Conservation (phyloP, 2,797 vertebrate genomes). For the Pogoniulus pusillus region DNA sequence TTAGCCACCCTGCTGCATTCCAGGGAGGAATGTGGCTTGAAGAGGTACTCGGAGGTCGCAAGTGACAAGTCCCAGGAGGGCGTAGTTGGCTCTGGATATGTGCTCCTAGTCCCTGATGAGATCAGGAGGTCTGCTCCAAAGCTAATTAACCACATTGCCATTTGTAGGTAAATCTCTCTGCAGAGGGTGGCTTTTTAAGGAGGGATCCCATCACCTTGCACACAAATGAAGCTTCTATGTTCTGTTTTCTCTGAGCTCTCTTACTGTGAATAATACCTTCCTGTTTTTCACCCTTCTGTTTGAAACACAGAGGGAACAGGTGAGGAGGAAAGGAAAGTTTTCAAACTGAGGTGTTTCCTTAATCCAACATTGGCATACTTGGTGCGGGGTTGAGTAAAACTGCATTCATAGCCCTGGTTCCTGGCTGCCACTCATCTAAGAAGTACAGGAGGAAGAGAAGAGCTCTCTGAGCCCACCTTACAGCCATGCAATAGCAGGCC, state of each 20-base stretch:
- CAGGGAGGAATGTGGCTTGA: slow-evolving; percentile 33
- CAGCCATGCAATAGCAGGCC: not conserved
- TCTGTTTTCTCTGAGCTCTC: slow-evolving; percentile 39
- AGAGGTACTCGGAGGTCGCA: not conserved
- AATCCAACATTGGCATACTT: not conserved
- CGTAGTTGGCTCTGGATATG: not conserved
- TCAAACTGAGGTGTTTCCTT: slow-evolving; percentile 17
- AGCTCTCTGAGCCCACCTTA: not conserved
- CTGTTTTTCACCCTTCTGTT: slow-evolving; percentile 52
- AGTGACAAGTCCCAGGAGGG: not conserved
- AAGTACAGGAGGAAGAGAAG: not conserved
- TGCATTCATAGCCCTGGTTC: not conserved
- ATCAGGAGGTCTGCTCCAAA: not conserved
- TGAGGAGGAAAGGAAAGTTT: slow-evolving; percentile 49
- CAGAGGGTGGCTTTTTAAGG: not conserved
- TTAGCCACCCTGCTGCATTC: slow-evolving; percentile 19
- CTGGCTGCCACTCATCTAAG: not conserved
- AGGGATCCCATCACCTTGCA: not conserved
- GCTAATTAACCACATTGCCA: not conserved
- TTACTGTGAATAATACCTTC: slow-evolving; percentile 32
- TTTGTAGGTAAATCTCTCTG: not conserved
- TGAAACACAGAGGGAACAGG: slow-evolving; percentile 31
- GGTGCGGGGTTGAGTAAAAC: slow-evolving; percentile 57
- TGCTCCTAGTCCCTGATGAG: not conserved
- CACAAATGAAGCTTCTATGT: not conserved